Base-by-base conservation (phyloP, 2,113 vertebrate genomes). In the Zosterops borbonicus region DNA sequence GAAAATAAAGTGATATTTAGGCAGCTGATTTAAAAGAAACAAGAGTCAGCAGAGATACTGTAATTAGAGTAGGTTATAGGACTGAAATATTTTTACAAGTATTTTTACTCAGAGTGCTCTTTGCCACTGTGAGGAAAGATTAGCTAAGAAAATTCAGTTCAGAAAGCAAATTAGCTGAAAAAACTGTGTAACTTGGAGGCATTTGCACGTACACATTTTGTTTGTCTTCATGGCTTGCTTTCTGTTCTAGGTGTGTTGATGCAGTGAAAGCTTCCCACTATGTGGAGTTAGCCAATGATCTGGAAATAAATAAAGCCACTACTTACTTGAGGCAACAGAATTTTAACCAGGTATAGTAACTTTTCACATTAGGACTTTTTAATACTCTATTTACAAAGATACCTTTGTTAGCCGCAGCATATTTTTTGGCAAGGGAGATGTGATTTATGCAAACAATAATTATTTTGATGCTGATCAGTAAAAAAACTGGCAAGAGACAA, bases 251-350 rank as follows among this genome's bases (percentile, higher is more conserved):
- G 99, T 99, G 99, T 97, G 99, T 99, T 86, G 99, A 99, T 89
- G 98, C 97, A 85, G 99, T 99, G 77, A 99, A 99, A 97, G 97
- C 97, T 65, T 99, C 99, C 74, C 99, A 98, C 52, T 99, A 99
- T 44, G 98, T 99, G 12, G 99, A 99, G 88, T 97, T 99, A 63
- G 99, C 99, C 83, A 99, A 99, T 91, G 99, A 99, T 75, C 96
- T 99, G 88, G 99, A 99, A 97, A 99, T 99, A 95, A 99, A 99
- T 97, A 99, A 99, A 98, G 99, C 99, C 77, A 99, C 99, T 95
- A 99, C 99, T n/a, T 99, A 99, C 92, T 97, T 99, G 83, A 98
- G 98, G 95, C 99, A 99, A 94, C 98, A 98, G 94, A 98, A 99
- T 95, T 99, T 99, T 95, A 99, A 98, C 78, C 99, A 99, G 98